These are phyloP conservation scores for Cantharis flavilabris DNA, from an alignment of 2,888 invertebrate species.

Conservation along the genomic window DNA sequence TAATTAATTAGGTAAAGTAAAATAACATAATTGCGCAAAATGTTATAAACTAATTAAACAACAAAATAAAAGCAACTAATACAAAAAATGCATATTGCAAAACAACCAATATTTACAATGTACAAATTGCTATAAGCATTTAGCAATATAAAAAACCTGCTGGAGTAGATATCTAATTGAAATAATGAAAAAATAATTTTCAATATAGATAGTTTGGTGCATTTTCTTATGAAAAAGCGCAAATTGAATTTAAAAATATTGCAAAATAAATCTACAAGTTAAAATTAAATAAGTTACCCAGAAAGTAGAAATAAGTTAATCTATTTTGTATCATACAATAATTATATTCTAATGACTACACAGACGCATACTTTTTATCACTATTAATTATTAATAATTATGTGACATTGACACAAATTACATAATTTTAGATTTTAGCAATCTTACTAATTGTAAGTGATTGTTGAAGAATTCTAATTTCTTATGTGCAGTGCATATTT, in stretches of 20 bases:
- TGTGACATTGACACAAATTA: constrained; percentile 30
- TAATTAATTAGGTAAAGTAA: constrained; percentile 35
- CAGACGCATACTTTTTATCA: constrained; percentile 27
- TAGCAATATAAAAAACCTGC: background rate
- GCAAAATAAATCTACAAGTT: constrained; percentile 5
- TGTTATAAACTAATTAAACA: constrained; percentile 43
- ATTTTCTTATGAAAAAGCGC: constrained; percentile 9
- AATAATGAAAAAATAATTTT: background rate
- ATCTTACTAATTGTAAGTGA: constrained; percentile 24
- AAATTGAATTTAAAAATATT: constrained; percentile 9
- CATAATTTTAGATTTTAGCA: constrained; percentile 10
- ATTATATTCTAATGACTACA: constrained; percentile 34
- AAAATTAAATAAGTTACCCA: constrained; percentile 21
- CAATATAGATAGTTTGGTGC: constrained; percentile 8
- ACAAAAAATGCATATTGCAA: constrained; percentile 25
- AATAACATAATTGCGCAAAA: constrained; percentile 42
- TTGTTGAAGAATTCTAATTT: constrained; percentile 28
- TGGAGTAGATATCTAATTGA: background rate
- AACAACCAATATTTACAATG: constrained; percentile 48
- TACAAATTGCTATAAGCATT: constrained; percentile 44
- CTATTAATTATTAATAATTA: constrained; percentile 7
- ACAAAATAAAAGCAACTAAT: constrained; percentile 38
- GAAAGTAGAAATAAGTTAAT: constrained; percentile 11
- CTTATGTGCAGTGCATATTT: constrained; percentile 11
- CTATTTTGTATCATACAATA: constrained; percentile 32